These are phyloP conservation scores for Naja naja DNA, from an alignment of 2,113 vertebrate genomes.

Conservation along the genomic window DNA sequence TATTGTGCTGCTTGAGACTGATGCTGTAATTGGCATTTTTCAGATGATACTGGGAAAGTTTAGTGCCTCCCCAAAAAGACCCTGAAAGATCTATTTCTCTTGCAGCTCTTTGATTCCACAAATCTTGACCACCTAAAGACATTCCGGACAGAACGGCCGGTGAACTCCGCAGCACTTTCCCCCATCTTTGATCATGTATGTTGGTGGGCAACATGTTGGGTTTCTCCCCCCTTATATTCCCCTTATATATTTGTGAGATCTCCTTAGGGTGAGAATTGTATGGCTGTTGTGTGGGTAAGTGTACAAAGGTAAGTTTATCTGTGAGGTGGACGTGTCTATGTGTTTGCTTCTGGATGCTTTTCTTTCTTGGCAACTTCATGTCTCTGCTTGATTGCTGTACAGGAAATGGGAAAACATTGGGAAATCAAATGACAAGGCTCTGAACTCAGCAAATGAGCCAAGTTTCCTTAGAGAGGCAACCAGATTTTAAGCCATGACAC, in stretches of 20 bases:
- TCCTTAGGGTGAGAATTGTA: not conserved
- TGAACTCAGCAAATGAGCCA: not conserved
- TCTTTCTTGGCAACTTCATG: not conserved
- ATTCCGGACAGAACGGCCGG: constrained; percentile 91
- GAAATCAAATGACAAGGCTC: not conserved
- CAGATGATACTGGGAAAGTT: not conserved
- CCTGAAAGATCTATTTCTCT: not conserved
- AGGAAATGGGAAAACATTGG: not conserved
- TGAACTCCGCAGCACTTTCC: constrained; percentile 95
- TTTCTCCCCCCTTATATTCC: too few relatives aligned
- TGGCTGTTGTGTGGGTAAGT: not conserved
- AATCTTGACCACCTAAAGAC: constrained; percentile 91
- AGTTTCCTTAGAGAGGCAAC: not conserved
- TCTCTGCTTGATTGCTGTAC: too few relatives aligned
- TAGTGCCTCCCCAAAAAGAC: not conserved
- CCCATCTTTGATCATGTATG: constrained; percentile 95
- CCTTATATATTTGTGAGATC: too few relatives aligned
- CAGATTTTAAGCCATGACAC: not conserved
- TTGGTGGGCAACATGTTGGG: not conserved
- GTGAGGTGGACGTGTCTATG: not conserved
- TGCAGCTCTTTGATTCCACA: constrained; percentile 86
- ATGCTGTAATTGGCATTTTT: not conserved
- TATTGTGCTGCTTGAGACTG: not conserved
- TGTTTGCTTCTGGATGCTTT: not conserved
- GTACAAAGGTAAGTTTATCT: not conserved